Conservation (phyloP, 2,888 invertebrate genomes). For the Campoplex capitator region DNA sequence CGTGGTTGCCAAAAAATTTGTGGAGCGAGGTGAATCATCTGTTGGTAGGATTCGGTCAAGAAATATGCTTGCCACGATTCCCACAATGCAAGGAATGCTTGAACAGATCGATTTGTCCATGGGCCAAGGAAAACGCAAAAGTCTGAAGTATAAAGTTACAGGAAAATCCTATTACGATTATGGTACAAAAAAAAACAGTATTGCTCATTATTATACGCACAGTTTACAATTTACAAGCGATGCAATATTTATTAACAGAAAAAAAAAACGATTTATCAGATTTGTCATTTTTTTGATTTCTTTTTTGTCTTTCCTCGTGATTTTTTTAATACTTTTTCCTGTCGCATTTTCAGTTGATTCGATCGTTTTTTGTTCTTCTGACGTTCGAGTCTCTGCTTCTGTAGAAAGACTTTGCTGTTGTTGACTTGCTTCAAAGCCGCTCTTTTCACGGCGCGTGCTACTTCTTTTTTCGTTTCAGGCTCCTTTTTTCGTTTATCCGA, state of each 20-base stretch:
- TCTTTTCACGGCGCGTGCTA: constrained; percentile 89
- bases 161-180: neutral
- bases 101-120: constrained; percentile 93
- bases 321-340: constrained; percentile 84
- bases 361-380: constrained; percentile 80
- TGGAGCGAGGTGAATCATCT: constrained; percentile 96
- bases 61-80: constrained; percentile 92
- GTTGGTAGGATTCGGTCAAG: constrained; percentile 99
- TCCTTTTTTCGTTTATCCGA: constrained; percentile 76
- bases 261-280: constrained; percentile 67
- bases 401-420: constrained; percentile 91
- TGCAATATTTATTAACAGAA: constrained; percentile 34
- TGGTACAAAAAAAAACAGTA: constrained; percentile 43
- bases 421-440: constrained; percentile 90
- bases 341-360: constrained; percentile 60
- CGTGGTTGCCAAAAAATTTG: constrained; percentile 93
- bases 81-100: constrained; percentile 94
- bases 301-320: constrained; percentile 81
- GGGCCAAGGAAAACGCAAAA: constrained; percentile 82
- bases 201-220: constrained; percentile 34
- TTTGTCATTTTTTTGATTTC: constrained; percentile 84
- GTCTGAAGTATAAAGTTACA: neutral
- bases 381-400: constrained; percentile 90
- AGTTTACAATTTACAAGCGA: neutral
- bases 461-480: constrained; percentile 87